Evolutionary conservation across 2,888 invertebrate species (phyloP).

Genomic region (Drosophila algonquin): DNA sequence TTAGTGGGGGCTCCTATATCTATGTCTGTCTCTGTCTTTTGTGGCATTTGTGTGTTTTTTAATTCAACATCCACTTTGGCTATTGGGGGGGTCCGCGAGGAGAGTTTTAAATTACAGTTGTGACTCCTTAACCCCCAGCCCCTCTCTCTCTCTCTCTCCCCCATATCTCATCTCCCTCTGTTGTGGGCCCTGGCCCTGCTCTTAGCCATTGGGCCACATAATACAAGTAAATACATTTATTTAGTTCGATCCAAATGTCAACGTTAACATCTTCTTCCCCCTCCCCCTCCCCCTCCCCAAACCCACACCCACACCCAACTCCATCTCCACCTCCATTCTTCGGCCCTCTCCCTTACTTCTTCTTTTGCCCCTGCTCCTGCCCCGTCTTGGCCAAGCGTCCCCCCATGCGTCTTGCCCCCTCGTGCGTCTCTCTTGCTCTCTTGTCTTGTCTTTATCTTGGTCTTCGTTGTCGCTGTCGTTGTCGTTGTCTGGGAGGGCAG

Average conservation of each 20-base stretch:
- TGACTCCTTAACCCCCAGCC: slow-evolving; percentile 44
- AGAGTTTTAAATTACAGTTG: slow-evolving; percentile 67
- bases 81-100: slow-evolving; percentile 17
- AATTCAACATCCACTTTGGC: slow-evolving; percentile 57
- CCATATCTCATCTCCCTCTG: not conserved
- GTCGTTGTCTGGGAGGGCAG: slow-evolving; percentile 63
- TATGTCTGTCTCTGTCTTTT: slow-evolving; percentile 23
- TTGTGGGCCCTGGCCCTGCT: not conserved
- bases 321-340: no score
- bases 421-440: not conserved
- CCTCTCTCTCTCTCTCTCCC: slow-evolving; percentile 5
- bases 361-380: not conserved
- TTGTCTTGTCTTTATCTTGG: slow-evolving; percentile 13
- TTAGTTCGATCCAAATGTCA: slow-evolving; percentile 70
- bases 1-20: slow-evolving; percentile 3
- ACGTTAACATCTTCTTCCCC: slow-evolving; percentile 46
- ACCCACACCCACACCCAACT: no score
- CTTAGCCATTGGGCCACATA: slow-evolving; percentile 11
- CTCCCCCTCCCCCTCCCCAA: not conserved
- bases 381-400: not conserved
- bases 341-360: not conserved
- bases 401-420: not conserved
- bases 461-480: slow-evolving; percentile 21
- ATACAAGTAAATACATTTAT: slow-evolving; percentile 72
- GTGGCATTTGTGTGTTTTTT: slow-evolving; percentile 36